Evolutionary conservation across 2,888 invertebrate genomes (phyloP).

Genomic region (Cephus spinipes): DNA sequence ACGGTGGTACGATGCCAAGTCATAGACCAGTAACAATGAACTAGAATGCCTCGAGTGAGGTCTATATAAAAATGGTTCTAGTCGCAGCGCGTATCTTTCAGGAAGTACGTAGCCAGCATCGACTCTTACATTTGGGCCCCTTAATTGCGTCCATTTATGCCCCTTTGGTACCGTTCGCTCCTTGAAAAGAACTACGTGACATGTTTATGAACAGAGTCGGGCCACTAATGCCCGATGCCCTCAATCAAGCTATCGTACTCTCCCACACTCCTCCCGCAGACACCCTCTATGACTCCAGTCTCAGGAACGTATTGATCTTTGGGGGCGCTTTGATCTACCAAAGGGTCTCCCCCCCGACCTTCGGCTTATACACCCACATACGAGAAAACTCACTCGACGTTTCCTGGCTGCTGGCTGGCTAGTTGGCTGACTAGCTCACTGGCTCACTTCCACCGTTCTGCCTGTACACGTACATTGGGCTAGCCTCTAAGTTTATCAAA

Average conservation of each 20-base stretch:
- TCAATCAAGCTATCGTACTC: constrained; percentile 60
- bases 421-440: not conserved
- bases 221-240: constrained; percentile 60
- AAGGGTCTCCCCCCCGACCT: constrained; percentile 43
- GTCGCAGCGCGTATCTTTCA: not conserved
- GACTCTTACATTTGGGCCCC: constrained; percentile 26
- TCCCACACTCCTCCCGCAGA: constrained; percentile 6
- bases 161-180: constrained; percentile 57
- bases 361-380: not conserved
- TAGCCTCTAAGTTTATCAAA: constrained; percentile 56
- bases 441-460: not conserved
- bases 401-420: constrained; percentile 10
- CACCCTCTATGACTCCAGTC: constrained; percentile 21
- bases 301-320: constrained; percentile 63
- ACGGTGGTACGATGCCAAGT: too few species aligned
- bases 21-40: not conserved
- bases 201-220: constrained; percentile 60
- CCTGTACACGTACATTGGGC: constrained; percentile 37
- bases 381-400: constrained; percentile 1
- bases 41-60: not conserved
- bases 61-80: not conserved
- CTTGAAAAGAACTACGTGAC: constrained; percentile 59
- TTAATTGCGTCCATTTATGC: constrained; percentile 67
- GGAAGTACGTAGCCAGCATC: not conserved
- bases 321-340: constrained; percentile 63